These are phyloP conservation scores for Aldabrachelys gigantea DNA, from an alignment of 2,113 vertebrate species.

Conservation along the genomic window DNA sequence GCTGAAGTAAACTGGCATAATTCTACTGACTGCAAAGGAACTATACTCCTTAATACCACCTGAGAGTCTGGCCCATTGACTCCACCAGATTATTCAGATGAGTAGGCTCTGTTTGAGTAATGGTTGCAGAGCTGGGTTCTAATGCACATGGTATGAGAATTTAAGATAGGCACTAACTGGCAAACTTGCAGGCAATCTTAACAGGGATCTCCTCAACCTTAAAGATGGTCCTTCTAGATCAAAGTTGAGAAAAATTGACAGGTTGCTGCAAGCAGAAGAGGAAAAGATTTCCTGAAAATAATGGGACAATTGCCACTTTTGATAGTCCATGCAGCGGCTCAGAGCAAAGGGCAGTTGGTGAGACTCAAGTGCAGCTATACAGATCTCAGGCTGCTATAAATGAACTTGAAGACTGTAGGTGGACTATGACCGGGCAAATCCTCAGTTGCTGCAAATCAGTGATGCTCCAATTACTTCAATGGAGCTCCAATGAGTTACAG, in stretches of 20 bases:
- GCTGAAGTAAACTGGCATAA: fast-evolving
- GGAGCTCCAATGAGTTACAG: not conserved
- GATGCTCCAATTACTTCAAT: not conserved
- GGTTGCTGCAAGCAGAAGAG: not conserved
- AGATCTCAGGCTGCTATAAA: not conserved
- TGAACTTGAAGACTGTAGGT: not conserved
- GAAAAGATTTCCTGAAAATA: not conserved
- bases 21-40: not conserved
- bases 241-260: not conserved
- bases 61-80: not conserved
- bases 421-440: not conserved
- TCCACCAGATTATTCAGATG: not conserved
- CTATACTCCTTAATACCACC: not conserved
- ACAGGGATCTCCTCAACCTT: not conserved
- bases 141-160: not conserved
- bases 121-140: not conserved
- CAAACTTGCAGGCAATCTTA: not conserved
- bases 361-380: not conserved
- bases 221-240: not conserved
- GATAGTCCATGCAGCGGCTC: not conserved
- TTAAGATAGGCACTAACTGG: not conserved
- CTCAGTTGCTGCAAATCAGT: not conserved
- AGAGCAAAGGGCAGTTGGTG: not conserved
- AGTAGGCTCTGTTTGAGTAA: not conserved
- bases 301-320: not conserved